These are phyloP conservation scores for Reticulitermes speratus DNA, from an alignment of 1,140 invertebrate genomes.

Conservation along the genomic window DNA sequence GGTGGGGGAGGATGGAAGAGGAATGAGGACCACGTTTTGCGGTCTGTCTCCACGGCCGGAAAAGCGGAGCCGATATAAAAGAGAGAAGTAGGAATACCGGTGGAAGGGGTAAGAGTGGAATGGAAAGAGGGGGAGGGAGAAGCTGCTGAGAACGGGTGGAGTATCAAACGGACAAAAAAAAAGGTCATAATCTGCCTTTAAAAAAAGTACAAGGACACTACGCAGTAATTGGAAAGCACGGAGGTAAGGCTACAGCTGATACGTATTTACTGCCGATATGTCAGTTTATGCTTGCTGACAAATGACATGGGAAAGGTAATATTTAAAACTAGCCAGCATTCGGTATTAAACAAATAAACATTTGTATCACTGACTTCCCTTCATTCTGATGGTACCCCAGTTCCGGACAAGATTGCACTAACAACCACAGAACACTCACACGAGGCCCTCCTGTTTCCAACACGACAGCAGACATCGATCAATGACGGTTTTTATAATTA, in stretches of 20 bases:
- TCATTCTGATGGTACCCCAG: no score
- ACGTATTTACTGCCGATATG: background rate
- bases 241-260: background rate
- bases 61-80: conserved; percentile 2
- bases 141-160: no score
- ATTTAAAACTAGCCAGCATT: background rate
- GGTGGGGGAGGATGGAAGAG: background rate
- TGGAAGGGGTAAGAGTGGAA: background rate
- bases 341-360: no score
- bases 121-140: no score
- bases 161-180: background rate
- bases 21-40: background rate
- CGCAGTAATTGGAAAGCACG: background rate
- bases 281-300: background rate
- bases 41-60: background rate
- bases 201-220: background rate
- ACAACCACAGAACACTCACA: no score
- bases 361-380: no score
- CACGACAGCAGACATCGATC: no score
- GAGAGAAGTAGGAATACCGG: background rate
- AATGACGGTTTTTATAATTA: no score
- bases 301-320: background rate
- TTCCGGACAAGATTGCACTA: no score
- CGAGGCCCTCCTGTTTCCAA: no score
- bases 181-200: background rate